Conservation (phyloP, 2,888 invertebrate genomes). For the Aproaerema taeniolella region DNA sequence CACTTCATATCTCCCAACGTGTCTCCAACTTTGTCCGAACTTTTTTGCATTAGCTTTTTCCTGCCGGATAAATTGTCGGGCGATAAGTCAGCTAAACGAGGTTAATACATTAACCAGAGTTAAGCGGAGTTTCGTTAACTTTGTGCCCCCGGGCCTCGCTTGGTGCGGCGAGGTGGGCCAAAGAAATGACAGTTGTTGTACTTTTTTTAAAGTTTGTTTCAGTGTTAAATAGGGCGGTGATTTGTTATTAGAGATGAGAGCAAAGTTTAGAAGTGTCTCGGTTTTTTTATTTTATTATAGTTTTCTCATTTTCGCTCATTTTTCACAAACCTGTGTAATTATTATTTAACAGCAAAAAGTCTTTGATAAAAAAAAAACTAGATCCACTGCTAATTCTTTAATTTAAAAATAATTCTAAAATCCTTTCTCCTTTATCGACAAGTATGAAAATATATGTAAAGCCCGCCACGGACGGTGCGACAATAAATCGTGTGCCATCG, state of each 20-base stretch:
- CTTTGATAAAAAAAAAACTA: too few relatives aligned
- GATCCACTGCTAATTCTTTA: not conserved
- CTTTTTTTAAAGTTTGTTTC: conserved; percentile 1
- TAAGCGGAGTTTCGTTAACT: conserved; percentile 45
- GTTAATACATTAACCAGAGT: conserved; percentile 67
- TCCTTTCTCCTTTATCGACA: conserved; percentile 46
- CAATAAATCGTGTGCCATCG: conserved; percentile 61
- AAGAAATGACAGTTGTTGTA: conserved; percentile 30
- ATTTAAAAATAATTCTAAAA: conserved; percentile 24
- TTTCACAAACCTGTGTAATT: too few relatives aligned
- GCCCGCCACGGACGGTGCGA: conserved; percentile 50
- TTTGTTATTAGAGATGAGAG: conserved; percentile 19
- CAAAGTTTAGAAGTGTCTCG: too few relatives aligned
- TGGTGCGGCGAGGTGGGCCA: conserved; percentile 23
- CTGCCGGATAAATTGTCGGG: conserved; percentile 56
- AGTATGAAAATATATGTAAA: conserved; percentile 70
- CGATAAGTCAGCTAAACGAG: conserved; percentile 67
- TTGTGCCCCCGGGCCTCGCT: conserved; percentile 29
- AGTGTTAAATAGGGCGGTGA: not conserved
- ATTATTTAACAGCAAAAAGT: too few relatives aligned
- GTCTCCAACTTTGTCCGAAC: conserved; percentile 52
- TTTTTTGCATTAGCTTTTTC: conserved; percentile 58
- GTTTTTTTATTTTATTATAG: too few relatives aligned
- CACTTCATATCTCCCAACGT: conserved; percentile 11
- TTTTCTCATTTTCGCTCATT: too few relatives aligned